Evolutionary conservation across 30 jellyfish, hydroid and myxozoan species (phyloP).

Genomic region (Catostylus mosaicus): DNA sequence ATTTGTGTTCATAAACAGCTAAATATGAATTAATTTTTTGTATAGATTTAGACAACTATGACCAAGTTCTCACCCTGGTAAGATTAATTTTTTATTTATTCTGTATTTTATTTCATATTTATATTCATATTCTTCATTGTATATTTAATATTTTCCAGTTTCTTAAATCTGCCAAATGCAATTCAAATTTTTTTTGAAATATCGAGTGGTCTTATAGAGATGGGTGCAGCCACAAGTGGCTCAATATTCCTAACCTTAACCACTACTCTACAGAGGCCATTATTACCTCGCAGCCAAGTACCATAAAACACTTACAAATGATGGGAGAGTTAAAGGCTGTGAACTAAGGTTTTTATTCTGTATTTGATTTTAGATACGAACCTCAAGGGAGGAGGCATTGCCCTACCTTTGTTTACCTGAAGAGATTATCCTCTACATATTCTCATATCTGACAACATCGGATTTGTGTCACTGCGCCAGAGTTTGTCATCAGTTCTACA

Average conservation of each 20-base stretch:
- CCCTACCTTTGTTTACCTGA: slow-evolving; percentile 81
- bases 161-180: no score
- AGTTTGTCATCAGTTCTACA: slow-evolving; percentile 82
- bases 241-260: no score
- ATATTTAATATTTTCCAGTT: no score
- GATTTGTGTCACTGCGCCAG: slow-evolving; percentile 73
- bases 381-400: slow-evolving; percentile 68
- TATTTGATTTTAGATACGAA: slow-evolving; percentile 52
- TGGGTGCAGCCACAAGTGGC: no score
- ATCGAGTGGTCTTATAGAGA: no score
- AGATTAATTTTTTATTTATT: slow-evolving; percentile 1
- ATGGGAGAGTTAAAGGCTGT: no score
- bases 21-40: not conserved
- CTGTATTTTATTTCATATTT: not conserved
- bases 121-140: no score
- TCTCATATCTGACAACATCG: slow-evolving; percentile 56
- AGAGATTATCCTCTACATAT: slow-evolving; percentile 69
- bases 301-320: not conserved
- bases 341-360: not conserved
- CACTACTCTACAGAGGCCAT: no score
- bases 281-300: no score
- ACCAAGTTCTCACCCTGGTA: slow-evolving; percentile 60
- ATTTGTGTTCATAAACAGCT: no score
- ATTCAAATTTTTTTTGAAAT: no score
- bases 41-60: slow-evolving; percentile 52